These are phyloP conservation scores for Lasius platythorax DNA, from an alignment of 2,888 invertebrate species.

Conservation along the genomic window DNA sequence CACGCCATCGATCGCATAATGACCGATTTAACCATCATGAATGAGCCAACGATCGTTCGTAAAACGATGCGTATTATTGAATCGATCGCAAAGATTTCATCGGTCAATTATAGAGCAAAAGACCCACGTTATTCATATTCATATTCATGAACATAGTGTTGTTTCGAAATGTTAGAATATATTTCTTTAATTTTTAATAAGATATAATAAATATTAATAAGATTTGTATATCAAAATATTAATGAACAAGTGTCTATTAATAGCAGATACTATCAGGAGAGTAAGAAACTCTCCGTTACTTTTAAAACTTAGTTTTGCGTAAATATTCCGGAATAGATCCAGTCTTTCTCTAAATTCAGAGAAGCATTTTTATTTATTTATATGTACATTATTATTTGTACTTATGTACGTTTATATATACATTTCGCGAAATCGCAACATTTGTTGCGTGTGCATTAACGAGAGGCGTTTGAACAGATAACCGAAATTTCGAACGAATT, in stretches of 20 bases:
- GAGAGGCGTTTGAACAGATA: background rate
- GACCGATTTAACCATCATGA: conserved; percentile 24
- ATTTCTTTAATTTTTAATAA: background rate
- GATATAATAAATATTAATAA: background rate
- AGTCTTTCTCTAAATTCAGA: background rate
- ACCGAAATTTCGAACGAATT: conserved; percentile 51
- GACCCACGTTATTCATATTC: background rate
- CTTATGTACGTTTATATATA: background rate
- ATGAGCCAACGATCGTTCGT: conserved; percentile 16
- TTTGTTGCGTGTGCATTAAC: background rate
- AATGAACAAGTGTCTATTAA: background rate
- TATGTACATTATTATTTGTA: background rate
- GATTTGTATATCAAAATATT: background rate
- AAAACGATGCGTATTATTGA: conserved; percentile 7
- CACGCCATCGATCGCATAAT: conserved; percentile 39
- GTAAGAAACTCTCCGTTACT: background rate
- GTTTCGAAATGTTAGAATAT: background rate
- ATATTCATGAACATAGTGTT: background rate
- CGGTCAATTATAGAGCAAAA: conserved; percentile 11
- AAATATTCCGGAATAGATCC: background rate
- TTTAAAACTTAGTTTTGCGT: background rate
- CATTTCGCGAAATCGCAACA: background rate
- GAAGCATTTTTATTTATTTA: background rate
- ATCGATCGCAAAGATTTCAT: conserved; percentile 24
- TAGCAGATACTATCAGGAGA: too few species aligned